Evolutionary conservation across 1,140 invertebrate genomes (phyloP).

Genomic region (Musca domestica): DNA sequence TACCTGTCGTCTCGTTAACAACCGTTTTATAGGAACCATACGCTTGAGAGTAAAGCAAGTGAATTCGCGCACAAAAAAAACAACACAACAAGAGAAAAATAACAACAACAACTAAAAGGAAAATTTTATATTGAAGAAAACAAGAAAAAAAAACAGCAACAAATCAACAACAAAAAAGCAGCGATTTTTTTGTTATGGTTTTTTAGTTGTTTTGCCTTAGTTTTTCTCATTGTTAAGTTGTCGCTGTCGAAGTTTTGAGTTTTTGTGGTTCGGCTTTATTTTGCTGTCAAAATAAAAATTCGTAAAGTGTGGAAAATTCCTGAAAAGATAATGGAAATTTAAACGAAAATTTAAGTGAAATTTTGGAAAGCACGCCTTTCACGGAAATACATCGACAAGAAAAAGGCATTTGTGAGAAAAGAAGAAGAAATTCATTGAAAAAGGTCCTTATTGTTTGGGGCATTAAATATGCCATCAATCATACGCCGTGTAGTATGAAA

Average conservation of each 20-base stretch:
- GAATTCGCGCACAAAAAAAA: neutral
- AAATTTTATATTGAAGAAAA: constrained; percentile 7
- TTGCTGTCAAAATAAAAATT: constrained; percentile 2
- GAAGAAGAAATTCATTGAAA: no score
- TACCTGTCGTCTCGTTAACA: constrained; percentile 19
- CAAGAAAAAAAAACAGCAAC: neutral
- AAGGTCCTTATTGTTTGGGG: neutral
- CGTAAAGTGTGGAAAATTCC: no score
- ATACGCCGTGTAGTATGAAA: constrained; percentile 8
- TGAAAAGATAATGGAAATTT: no score
- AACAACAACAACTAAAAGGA: neutral
- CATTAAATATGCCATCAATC: constrained; percentile 9
- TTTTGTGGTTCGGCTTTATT: constrained; percentile 2
- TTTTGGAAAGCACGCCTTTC: neutral
- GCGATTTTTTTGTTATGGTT: neutral
- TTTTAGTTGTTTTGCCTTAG: no score
- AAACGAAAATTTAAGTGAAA: no score
- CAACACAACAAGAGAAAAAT: no score
- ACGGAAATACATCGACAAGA: no score
- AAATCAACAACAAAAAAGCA: neutral
- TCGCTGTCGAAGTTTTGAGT: neutral
- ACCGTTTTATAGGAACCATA: neutral
- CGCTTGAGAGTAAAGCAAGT: neutral
- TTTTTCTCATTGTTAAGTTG: no score
- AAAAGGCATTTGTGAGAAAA: neutral